phyloP scores from a whole-genome alignment of 2,113 vertebrate genomes.

The Ardeotis arabs region DNA sequence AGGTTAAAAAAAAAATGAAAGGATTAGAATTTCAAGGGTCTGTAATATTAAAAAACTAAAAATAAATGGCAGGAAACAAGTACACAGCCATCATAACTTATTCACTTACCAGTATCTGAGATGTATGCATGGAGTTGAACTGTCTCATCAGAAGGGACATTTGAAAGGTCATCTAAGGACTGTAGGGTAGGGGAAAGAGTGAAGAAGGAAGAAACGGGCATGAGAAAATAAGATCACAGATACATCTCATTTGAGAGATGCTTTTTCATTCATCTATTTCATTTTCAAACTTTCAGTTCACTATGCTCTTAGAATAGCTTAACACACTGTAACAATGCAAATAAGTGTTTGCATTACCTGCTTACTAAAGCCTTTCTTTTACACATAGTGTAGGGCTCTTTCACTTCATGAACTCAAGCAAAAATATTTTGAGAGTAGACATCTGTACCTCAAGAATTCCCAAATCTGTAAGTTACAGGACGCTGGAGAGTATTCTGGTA shows the following conservation, averaged over 20 bases:
- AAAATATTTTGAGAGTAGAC: background rate
- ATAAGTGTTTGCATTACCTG: background rate
- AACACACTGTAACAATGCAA: background rate
- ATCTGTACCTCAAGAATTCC: background rate
- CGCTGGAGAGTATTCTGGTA: background rate
- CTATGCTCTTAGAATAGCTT: background rate
- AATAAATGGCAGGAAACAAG: background rate
- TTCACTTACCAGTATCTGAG: slow-evolving; percentile 93
- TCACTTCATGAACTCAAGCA: background rate
- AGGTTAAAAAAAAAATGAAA: background rate
- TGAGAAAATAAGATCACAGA: background rate
- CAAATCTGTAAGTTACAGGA: background rate
- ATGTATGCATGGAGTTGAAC: slow-evolving; percentile 92
- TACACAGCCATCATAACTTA: background rate
- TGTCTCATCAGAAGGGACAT: slow-evolving; percentile 87
- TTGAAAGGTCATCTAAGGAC: slow-evolving; percentile 96
- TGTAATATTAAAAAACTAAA: background rate
- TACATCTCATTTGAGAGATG: background rate
- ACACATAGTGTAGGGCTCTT: background rate
- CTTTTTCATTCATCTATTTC: background rate
- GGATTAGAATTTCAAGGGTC: background rate
- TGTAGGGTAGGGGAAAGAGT: slow-evolving; percentile 25
- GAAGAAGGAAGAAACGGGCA: background rate
- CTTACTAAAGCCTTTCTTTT: background rate
- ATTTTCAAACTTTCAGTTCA: background rate